Percentiles rank a stretch among this genome's conserved stretches.
phyloP scores from a whole-genome alignment of 2,797 vertebrate species.

The Oreochromis grahami region DNA sequence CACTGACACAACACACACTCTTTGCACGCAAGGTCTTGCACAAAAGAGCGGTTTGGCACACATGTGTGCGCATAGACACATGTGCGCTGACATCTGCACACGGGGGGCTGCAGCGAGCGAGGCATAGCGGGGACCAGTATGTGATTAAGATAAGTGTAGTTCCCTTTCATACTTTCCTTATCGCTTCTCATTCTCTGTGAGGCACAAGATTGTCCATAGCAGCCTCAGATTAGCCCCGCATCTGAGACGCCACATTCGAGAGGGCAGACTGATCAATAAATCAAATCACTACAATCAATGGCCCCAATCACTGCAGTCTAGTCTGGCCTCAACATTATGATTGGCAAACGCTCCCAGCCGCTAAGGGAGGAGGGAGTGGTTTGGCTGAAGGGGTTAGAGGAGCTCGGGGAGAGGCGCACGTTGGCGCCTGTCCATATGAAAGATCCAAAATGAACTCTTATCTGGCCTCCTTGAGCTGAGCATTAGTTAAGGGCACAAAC shows the following conservation, averaged over 20 bases:
- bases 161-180: slow-evolving; percentile 92
- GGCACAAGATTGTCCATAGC: slow-evolving; percentile 86
- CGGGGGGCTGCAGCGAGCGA: slow-evolving; percentile 44
- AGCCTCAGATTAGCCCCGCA: slow-evolving; percentile 92
- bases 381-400: slow-evolving; percentile 1
- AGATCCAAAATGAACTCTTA: slow-evolving; percentile 65
- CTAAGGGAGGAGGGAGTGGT: slow-evolving; percentile 8
- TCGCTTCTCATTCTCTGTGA: slow-evolving; percentile 83
- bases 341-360: slow-evolving; percentile 72
- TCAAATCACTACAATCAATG: slow-evolving; percentile 98
- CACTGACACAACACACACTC: slow-evolving; percentile 41
- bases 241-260: slow-evolving; percentile 90
- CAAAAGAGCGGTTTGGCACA: slow-evolving; percentile 43
- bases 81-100: slow-evolving; percentile 15
- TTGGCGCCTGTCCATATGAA: slow-evolving; percentile 57
- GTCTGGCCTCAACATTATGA: slow-evolving; percentile 94
- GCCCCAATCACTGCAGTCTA: slow-evolving; percentile 92
- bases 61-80: slow-evolving; percentile 11
- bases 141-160: slow-evolving; percentile 93
- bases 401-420: background rate
- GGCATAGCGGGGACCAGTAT: slow-evolving; percentile 74
- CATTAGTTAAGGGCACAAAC: slow-evolving; percentile 39
- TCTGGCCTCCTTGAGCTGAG: slow-evolving; percentile 46
- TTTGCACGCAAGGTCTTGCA: slow-evolving; percentile 35
- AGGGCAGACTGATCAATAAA: slow-evolving; percentile 96